Evolutionary conservation across 2,888 invertebrate species (phyloP).

Genomic region (Vanessa cardui): DNA sequence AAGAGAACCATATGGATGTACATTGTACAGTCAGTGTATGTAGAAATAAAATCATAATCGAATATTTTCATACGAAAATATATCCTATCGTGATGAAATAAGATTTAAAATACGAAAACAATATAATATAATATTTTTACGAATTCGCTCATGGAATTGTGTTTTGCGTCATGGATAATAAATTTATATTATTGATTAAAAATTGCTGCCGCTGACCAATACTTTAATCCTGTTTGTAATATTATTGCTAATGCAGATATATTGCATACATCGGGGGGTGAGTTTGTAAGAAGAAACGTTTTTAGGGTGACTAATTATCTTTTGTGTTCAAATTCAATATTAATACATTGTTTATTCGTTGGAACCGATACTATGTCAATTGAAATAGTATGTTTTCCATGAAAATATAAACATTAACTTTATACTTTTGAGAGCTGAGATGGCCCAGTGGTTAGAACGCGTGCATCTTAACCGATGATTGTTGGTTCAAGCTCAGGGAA

Average conservation of each 20-base stretch:
- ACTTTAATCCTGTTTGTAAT: constrained; percentile 64
- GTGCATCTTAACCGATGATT: too few relatives aligned
- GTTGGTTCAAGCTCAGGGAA: too few relatives aligned
- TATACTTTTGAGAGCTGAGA: too few relatives aligned
- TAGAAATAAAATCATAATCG: constrained; percentile 10
- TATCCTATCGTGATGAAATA: not conserved
- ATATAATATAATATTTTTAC: not conserved
- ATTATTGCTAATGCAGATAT: constrained; percentile 61
- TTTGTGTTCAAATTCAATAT: too few relatives aligned
- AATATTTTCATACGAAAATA: constrained; percentile 12
- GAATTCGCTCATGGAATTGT: not conserved
- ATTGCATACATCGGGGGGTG: constrained; percentile 48
- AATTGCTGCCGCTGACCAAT: constrained; percentile 54
- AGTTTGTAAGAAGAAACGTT: not conserved
- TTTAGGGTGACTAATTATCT: too few relatives aligned
- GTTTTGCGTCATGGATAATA: constrained; percentile 57
- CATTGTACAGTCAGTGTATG: constrained; percentile 5
- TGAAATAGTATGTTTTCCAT: too few relatives aligned
- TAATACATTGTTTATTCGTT: too few relatives aligned
- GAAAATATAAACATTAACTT: too few relatives aligned
- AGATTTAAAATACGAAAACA: constrained; percentile 3
- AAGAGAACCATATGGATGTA: constrained; percentile 20
- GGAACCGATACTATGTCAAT: too few relatives aligned
- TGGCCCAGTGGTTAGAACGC: too few relatives aligned
- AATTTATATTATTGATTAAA: constrained; percentile 69